Evolutionary conservation across 2,113 vertebrate species (phyloP).

Genomic region (Blennius ocellaris): DNA sequence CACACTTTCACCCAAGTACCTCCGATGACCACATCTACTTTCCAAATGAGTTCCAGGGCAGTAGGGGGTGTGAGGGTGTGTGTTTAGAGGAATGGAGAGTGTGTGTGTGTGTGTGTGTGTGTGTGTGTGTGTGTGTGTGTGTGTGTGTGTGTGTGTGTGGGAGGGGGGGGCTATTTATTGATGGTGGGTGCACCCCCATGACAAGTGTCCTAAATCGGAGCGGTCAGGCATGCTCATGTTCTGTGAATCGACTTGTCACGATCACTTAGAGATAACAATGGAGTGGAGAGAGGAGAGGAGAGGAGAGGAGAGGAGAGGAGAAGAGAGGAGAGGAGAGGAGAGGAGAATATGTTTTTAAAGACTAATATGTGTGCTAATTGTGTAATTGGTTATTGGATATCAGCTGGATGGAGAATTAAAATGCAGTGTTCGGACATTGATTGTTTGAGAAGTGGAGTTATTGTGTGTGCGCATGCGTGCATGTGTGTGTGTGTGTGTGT

Average conservation of each 20-base stretch:
- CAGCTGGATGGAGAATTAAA: slow-evolving; percentile 37
- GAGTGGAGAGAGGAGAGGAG: slow-evolving; percentile 23
- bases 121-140: slow-evolving; percentile 44
- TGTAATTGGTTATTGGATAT: slow-evolving; percentile 37
- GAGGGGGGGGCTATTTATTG: slow-evolving; percentile 52
- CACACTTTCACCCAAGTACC: slow-evolving; percentile 57
- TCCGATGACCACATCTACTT: slow-evolving; percentile 45
- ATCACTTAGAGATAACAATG: slow-evolving; percentile 77
- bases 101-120: slow-evolving; percentile 4
- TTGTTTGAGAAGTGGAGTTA: slow-evolving; percentile 21
- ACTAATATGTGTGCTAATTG: background rate
- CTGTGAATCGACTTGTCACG: slow-evolving; percentile 79
- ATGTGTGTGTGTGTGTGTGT: slow-evolving; percentile 38
- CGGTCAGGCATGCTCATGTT: slow-evolving; percentile 70
- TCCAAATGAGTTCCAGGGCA: slow-evolving; percentile 62
- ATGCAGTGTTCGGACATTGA: slow-evolving; percentile 36
- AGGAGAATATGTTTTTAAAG: no score
- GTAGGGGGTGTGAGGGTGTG: slow-evolving; percentile 35
- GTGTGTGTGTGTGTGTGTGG: slow-evolving; percentile 25
- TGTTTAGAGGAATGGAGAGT: background rate
- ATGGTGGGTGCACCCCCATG: slow-evolving; percentile 51
- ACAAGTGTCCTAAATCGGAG: slow-evolving; percentile 70
- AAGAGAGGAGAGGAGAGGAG: no score
- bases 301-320: slow-evolving; percentile 7
- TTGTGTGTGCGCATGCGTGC: slow-evolving; percentile 29